These are phyloP conservation scores for Crambe crambe DNA, from an alignment of 37 sponge, comb jelly and placozoan genomes.

Conservation along the genomic window DNA sequence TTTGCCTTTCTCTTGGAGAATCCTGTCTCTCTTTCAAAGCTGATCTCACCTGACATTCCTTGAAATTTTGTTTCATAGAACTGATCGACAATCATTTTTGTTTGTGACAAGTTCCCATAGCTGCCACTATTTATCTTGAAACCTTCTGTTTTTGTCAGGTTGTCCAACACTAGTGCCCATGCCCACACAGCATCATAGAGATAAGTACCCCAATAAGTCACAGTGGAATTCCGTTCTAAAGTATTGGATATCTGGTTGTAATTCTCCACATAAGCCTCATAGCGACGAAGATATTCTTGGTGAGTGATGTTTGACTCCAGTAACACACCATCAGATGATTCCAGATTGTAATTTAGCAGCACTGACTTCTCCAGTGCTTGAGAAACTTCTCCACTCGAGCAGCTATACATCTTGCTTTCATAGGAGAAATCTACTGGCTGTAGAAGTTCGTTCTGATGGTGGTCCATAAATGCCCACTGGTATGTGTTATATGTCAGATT, in stretches of 20 bases:
- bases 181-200: conserved; percentile 37
- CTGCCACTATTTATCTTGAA: too few species aligned
- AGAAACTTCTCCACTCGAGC: background rate
- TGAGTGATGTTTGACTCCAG: background rate
- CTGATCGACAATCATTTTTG: conserved; percentile 5
- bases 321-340: background rate
- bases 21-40: background rate
- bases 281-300: background rate
- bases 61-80: conserved; percentile 9
- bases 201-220: background rate
- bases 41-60: conserved; percentile 4
- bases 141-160: background rate
- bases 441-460: background rate
- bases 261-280: background rate
- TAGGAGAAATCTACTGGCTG: conserved; percentile 1
- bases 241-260: background rate
- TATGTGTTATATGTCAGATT: background rate
- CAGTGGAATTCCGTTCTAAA: background rate
- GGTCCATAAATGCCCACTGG: conserved; percentile 11
- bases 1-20: background rate
- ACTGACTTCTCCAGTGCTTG: background rate
- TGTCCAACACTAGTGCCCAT: conserved; percentile 22
- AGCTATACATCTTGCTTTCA: background rate
- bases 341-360: background rate
- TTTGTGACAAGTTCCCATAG: background rate